A percentile compares a stretch with the other conserved stretches of the same genome.
Evolutionary conservation across 30 jellyfish, hydroid and myxozoan species (phyloP).

Genomic region (Hydractinia echinata): DNA sequence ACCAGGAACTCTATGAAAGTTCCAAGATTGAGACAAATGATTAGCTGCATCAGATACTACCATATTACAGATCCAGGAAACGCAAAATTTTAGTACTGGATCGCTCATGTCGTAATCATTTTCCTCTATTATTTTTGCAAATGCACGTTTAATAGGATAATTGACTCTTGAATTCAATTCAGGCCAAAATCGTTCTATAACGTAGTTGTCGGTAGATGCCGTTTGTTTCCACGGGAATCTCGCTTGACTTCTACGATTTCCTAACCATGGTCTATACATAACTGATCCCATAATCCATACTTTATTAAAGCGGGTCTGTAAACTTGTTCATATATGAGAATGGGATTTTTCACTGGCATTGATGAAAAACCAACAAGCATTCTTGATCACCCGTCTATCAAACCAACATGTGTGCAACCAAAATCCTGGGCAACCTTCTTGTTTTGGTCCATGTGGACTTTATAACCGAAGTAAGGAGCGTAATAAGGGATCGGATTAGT

Average conservation of each 20-base stretch:
- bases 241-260: neutral
- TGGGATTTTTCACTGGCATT: conserved; percentile 14
- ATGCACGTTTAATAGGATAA: neutral
- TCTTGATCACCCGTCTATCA: conserved; percentile 9
- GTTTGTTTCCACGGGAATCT: neutral
- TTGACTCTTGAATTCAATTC: neutral
- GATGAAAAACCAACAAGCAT: conserved; percentile 12
- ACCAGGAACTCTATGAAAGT: conserved; percentile 17
- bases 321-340: neutral
- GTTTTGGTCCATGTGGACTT: conserved; percentile 20
- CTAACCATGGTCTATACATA: conserved; percentile 2
- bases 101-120: conserved; percentile 1
- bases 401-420: conserved; percentile 16
- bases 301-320: neutral
- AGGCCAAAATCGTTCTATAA: too few species aligned
- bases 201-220: too few species aligned
- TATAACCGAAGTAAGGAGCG: neutral
- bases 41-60: conserved; percentile 9
- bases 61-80: conserved; percentile 6
- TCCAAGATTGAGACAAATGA: neutral
- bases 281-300: conserved; percentile 16
- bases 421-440: neutral
- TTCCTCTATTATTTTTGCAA: neutral
- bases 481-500: conserved; percentile 7
- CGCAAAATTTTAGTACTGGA: conserved; percentile 12